Conservation (phyloP, 2,797 vertebrate genomes). For the Notolepis coatsorum region DNA sequence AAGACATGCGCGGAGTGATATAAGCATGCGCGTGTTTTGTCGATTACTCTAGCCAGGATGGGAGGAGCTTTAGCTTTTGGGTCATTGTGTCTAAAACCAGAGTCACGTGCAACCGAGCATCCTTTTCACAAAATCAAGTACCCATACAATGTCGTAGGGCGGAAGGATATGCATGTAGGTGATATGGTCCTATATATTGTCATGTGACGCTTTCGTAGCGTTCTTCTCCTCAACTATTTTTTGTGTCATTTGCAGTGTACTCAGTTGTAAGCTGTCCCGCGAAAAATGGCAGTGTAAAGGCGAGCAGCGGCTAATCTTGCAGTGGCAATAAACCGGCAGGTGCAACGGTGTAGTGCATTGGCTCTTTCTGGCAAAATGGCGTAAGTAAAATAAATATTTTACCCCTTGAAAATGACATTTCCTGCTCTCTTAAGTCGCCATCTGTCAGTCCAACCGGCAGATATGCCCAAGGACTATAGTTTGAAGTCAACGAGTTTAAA, state of each 20-base stretch:
- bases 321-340: conserved; percentile 81
- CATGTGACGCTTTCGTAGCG: fast-evolving
- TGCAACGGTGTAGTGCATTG: conserved; percentile 80
- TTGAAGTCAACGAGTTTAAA: too few relatives aligned
- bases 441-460: too few relatives aligned
- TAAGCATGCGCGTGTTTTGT: background rate
- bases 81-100: too few relatives aligned
- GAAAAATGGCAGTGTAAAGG: conserved; percentile 79
- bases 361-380: conserved; percentile 85
- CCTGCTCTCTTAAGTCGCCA: too few relatives aligned
- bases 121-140: fast-evolving
- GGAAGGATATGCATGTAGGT: conserved; percentile 60
- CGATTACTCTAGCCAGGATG: background rate
- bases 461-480: too few relatives aligned
- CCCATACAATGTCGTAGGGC: conserved; percentile 8
- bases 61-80: too few relatives aligned
- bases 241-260: fast-evolving
- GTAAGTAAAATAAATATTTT: conserved; percentile 73
- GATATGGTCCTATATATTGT: conserved; percentile 44
- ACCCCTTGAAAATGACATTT: too few relatives aligned
- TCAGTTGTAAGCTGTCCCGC: conserved; percentile 5
- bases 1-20: background rate
- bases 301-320: conserved; percentile 71
- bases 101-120: background rate
- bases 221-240: fast-evolving